Evolutionary conservation across 2,888 invertebrate species (phyloP), one percentile per base, ranked within the genome.

Genomic region (Phragmatobia fuliginosa): DNA sequence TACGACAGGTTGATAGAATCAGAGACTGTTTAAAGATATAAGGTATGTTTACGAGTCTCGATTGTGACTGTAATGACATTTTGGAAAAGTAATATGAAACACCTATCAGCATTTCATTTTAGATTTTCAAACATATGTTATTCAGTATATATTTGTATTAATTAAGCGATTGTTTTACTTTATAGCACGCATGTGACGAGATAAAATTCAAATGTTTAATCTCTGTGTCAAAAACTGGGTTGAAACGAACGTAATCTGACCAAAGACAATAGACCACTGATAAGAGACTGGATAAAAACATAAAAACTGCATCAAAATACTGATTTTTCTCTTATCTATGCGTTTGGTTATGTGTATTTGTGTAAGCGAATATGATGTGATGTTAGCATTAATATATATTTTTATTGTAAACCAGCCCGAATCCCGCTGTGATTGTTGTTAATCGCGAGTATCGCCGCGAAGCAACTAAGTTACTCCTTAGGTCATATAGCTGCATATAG

Each of bases 181-280:
- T 45, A 45, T 62, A 41, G 31, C 31, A 31, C 45, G 45, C 21
- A 31, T 32, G 14, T 4, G n/a, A 21, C n/a, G 16, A 45, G 31
- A 28, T 32, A 11, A 33, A n/a, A 45, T 45, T 45, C 14, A 63
- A 45, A 49, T 33, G 49, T 33, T 49, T 64, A 49, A 64, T 52
- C 49, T 31, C 49, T 31, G 49, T 49, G 63, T 63, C 33, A 52
- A 49, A 63, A 64, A 64, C 33, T 64, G 33, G 41, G 41, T 62
- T 62, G 28, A 41, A 14, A 41, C 41, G 21, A 41, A 41, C 36
- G 52, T 56, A 56, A 21, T 65, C 28, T 56, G 52, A 56, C 49
- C 36, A 52, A 52, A 36, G 52, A 4, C 64, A 36, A 1, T 38
- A 28, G 21, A 62, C 31, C 62, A 41, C 41, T 28, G 52, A 65